Percentiles rank a stretch among this genome's conserved stretches.
phyloP scores from a whole-genome alignment of 30 jellyfish, hydroid and myxozoan species.

The Morbakka virulenta region DNA sequence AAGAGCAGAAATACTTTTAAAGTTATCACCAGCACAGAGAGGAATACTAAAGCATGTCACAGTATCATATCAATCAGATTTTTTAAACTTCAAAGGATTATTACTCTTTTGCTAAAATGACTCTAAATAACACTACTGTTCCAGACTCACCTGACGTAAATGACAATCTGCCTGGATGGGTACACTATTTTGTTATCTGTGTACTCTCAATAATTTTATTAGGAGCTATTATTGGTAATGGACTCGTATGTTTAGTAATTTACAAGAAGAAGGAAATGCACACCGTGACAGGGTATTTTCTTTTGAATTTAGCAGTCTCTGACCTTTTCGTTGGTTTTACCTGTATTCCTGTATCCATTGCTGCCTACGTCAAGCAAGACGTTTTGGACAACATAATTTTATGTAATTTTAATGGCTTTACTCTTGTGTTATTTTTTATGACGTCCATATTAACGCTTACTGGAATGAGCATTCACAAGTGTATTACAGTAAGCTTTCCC shows the following conservation, averaged over 20 bases:
- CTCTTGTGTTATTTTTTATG: conserved; percentile 14
- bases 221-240: conserved; percentile 30
- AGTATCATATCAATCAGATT: too few species aligned
- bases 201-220: background rate
- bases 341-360: conserved; percentile 44
- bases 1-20: too few species aligned
- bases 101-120: too few species aligned
- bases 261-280: conserved; percentile 34
- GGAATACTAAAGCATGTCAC: too few species aligned
- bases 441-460: conserved; percentile 52
- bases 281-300: conserved; percentile 53
- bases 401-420: conserved; percentile 38
- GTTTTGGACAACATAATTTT: conserved; percentile 23
- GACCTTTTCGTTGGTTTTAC: conserved; percentile 58
- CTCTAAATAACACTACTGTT: too few species aligned
- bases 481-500: conserved; percentile 18
- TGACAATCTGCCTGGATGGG: too few species aligned
- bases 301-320: conserved; percentile 50
- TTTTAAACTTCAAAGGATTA: too few species aligned
- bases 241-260: conserved; percentile 35
- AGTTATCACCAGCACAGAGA: too few species aligned
- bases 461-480: conserved; percentile 47
- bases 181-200: too few species aligned
- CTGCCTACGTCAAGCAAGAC: conserved; percentile 23
- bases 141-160: too few species aligned